Evolutionary conservation across 2,113 vertebrate species (phyloP), one percentile per base, ranked within the genome.

Genomic region (Prinia subflava): DNA sequence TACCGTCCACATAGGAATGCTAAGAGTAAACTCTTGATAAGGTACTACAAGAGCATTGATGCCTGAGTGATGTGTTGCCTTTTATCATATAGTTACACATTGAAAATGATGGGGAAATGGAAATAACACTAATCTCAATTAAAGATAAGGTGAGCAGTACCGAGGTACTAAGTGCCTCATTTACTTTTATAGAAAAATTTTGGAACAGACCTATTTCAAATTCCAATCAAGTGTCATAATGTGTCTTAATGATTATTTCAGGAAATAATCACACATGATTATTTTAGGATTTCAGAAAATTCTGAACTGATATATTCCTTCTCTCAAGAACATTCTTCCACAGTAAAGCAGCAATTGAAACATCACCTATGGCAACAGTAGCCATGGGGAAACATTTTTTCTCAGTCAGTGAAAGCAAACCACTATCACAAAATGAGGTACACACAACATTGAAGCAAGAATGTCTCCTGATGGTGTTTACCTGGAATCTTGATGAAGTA

Each of bases 361-460:
- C 22, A 78, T 96, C 89, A 77, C 87, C 87, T 94, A 94, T 96
- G 92, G 95, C 96, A 96, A 96, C 93, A 75, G 95, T 94, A 96
- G 89, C 64, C 84, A 95, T 92, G 92, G 92, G 94, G 71, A 96
- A 95, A 57, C 49, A 49, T 63, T 92, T 96, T 91, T 88, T 68
- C 75, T 76, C n/a, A 13, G 41, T 56, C 75, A 86, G 59, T 60
- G 27, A 57, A 79, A 91, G 52, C 16, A 91, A 89, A 81, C 19
- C 44, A 16, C 42, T 90, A 2, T 87, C 31, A 77, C 42, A 94
- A 89, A 88, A 91, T 63, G 23, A 42, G 49, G 17, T 71, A 41
- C 24, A 8, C 35, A 35, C 24, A 52, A 30, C 44, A 68, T 57
- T 1, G 4, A 89, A 94, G 35, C 12, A 76, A 56, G 53, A 84